Conservation (phyloP, 2,888 invertebrate species). For the Acanthacorydalis orientalis region DNA sequence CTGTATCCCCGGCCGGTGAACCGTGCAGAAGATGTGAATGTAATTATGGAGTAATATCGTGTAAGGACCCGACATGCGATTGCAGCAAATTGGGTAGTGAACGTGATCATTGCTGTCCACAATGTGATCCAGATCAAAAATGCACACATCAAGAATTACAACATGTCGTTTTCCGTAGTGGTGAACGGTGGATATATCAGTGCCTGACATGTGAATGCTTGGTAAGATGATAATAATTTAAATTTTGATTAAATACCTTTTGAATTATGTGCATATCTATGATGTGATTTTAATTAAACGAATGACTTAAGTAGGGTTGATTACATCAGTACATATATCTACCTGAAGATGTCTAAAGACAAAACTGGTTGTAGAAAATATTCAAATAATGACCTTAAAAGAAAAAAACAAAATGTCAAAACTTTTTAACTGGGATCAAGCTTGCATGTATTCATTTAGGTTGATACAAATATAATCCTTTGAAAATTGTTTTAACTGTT, state of each 20-base stretch:
- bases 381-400: no score
- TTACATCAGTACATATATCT: no score
- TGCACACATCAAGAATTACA: constrained; percentile 68
- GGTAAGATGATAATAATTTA: constrained; percentile 29
- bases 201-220: constrained; percentile 86
- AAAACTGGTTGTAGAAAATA: no score
- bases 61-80: constrained; percentile 51
- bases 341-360: no score
- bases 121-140: constrained; percentile 55
- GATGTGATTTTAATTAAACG: background rate
- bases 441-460: no score
- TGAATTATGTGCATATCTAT: background rate
- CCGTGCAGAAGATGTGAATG: constrained; percentile 34
- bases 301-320: no score
- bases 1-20: constrained; percentile 26
- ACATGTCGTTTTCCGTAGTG: constrained; percentile 58
- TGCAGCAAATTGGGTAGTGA: constrained; percentile 36
- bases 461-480: no score
- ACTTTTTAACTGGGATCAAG: no score
- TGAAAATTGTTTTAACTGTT: no score
- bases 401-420: no score
- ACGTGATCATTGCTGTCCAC: constrained; percentile 57
- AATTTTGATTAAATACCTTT: background rate
- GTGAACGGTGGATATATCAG: constrained; percentile 79
- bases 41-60: constrained; percentile 43